Base-by-base conservation (phyloP, 1,140 invertebrate species). In the Pseudomyrmex sp. region DNA sequence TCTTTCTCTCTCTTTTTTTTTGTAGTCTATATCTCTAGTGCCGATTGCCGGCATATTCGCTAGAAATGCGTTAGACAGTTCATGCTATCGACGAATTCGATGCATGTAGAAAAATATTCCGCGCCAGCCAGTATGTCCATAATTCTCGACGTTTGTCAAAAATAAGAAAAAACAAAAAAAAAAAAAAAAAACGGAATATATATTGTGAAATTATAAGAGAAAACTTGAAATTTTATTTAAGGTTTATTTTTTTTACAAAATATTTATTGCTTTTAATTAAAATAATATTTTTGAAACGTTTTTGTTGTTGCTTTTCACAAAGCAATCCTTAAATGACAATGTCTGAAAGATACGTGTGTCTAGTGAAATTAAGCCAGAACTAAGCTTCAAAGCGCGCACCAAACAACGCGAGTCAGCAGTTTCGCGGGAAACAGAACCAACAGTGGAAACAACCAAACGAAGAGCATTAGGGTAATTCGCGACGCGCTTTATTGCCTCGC, bases 21-120 rank as follows among this genome's bases (percentile, higher is more conserved):
- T 72, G 54, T 70, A 61, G 72, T 80, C 76, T 80, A 70, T 80
- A 80, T 72, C 52, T 70, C 76, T 68, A 80, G 44, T 59, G 54
- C 68, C 76, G 76, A 80, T 80, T 80, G 76, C 66, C 59, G 76
- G 44, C 76, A 80, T 80, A 80, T 80, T 80, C 66, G 54, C 7
- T 12, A 66, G 46, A 23, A 70, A 80, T 69, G 76, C 66, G 76
- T 79, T 58, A 79, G 65, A 72, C 54, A 68, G 75, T 77, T 69
- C 50, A 48, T 79, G 44, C 66, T 23, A 20, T 61, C 76, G 76
- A 59, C 65, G 76, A 79, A 79, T 72, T 72, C 76, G 65, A 80
- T 70, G 66, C 23, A 61, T 59, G 69, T 48, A 35, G 13, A 23
- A 61, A 72, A 59, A 80, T 68, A 35, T 80, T 35, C 26, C 46